Percentiles rank a stretch among this genome's conserved stretches.
Evolutionary conservation across 2,797 vertebrate species (phyloP).

Genomic region (Enteromius paludinosus): DNA sequence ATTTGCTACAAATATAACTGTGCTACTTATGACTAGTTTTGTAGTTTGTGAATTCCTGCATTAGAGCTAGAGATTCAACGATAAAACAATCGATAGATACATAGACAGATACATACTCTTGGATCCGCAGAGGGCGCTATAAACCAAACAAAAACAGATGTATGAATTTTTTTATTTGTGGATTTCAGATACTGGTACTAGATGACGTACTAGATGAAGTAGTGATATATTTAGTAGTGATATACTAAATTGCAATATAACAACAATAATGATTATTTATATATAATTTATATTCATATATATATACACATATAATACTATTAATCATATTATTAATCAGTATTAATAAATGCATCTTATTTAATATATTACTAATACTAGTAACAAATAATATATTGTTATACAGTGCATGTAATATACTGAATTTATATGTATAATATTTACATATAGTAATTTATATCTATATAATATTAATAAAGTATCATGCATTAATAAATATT

Average conservation of each 20-base stretch:
- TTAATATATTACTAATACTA: not conserved
- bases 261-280: not conserved
- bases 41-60: not conserved
- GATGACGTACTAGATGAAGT: not conserved
- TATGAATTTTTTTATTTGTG: not conserved
- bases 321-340: not conserved
- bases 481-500: not conserved
- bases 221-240: not conserved
- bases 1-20: not conserved
- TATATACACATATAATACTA: not conserved
- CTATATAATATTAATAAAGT: not conserved
- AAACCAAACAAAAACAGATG: not conserved
- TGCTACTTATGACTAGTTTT: not conserved
- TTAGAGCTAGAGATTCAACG: not conserved
- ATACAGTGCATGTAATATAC: not conserved
- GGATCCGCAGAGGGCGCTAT: conserved; percentile 3
- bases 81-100: not conserved
- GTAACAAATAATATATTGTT: not conserved
- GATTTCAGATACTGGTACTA: not conserved
- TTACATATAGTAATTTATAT: not conserved
- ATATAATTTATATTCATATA: too few relatives aligned
- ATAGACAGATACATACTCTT: not conserved
- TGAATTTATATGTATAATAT: not conserved
- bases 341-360: not conserved
- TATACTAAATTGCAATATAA: not conserved